A percentile compares a stretch with the other conserved stretches of the same genome.
These are phyloP conservation scores for Tenualosa ilisha DNA, from an alignment of 2,797 vertebrate species.

Conservation along the genomic window DNA sequence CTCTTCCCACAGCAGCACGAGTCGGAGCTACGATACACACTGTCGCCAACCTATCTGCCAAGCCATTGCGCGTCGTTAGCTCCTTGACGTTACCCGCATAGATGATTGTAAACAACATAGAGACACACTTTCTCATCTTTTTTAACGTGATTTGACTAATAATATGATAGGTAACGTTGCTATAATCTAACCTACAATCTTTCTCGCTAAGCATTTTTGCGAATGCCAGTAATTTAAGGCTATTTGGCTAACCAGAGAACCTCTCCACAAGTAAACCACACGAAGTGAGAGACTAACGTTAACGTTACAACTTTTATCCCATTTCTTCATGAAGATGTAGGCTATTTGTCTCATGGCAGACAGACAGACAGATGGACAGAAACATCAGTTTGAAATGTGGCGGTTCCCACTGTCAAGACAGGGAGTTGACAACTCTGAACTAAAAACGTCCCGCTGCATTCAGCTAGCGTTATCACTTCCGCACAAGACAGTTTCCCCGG, in stretches of 20 bases:
- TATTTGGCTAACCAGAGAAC: neutral
- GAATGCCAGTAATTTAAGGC: neutral
- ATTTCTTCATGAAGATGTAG: neutral
- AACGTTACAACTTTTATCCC: neutral
- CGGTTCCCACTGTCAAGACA: neutral
- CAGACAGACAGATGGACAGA: neutral
- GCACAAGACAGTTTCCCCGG: slow-evolving; percentile 30
- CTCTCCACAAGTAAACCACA: neutral
- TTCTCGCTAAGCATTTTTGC: neutral
- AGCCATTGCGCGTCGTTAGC: neutral
- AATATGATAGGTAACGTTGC: neutral
- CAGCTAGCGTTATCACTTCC: slow-evolving; percentile 37
- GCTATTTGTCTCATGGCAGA: neutral
- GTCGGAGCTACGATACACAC: no score
- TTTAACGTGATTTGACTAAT: neutral
- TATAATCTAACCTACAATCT: neutral
- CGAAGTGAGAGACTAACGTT: neutral
- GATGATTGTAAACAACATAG: neutral
- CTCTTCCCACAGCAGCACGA: neutral
- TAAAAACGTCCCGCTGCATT: neutral
- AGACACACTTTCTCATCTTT: neutral
- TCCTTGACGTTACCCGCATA: neutral
- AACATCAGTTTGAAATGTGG: neutral
- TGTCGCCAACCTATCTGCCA: neutral
- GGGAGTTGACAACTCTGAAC: neutral